Percentiles rank a stretch among this genome's conserved stretches.
Conservation (phyloP, 2,113 vertebrate genomes). For the Dasyornis broadbenti region DNA sequence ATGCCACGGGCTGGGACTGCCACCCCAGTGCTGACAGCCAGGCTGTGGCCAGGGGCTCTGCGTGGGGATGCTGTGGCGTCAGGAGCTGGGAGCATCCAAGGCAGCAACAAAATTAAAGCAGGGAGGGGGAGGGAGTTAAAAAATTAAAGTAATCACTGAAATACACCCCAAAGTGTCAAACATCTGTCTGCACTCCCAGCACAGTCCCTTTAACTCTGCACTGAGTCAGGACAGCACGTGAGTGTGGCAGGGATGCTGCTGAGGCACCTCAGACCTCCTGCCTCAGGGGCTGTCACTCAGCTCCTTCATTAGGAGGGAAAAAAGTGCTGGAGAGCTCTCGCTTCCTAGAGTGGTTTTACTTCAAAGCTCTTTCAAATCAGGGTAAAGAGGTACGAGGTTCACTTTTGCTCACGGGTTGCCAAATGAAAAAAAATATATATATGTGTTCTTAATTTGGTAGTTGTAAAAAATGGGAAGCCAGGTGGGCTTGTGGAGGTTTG, state of each 20-base stretch:
- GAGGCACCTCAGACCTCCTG: not conserved
- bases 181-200: not conserved
- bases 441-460: not conserved
- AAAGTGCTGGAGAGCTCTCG: not conserved
- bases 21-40: not conserved
- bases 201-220: not conserved
- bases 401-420: not conserved
- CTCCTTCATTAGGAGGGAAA: constrained; percentile 19
- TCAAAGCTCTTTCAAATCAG: constrained; percentile 5
- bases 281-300: constrained; percentile 34
- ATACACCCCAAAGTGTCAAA: not conserved
- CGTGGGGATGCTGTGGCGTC: not conserved
- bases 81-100: not conserved
- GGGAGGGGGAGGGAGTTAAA: rapidly evolving
- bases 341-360: not conserved
- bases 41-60: not conserved
- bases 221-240: not conserved
- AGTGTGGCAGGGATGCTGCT: not conserved
- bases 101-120: not conserved
- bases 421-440: not conserved
- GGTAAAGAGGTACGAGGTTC: not conserved
- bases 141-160: not conserved
- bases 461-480: not conserved
- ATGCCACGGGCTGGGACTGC: not conserved
- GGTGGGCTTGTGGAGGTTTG: not conserved